These are phyloP conservation scores for Tetragnatha versicolor DNA, from an alignment of 1,140 invertebrate species.

Conservation along the genomic window DNA sequence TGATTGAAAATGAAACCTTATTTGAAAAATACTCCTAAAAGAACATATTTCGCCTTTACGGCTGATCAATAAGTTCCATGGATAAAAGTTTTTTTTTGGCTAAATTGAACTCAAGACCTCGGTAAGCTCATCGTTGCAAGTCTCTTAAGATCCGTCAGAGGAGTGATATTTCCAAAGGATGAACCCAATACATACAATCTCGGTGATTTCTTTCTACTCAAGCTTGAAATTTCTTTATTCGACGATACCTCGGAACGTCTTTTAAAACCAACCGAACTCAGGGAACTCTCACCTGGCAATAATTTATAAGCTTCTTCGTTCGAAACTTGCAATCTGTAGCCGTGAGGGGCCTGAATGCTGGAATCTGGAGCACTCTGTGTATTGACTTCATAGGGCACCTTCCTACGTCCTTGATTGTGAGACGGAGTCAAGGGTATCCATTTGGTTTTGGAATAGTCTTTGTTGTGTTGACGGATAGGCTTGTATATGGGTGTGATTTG, in stretches of 20 bases:
- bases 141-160: no score
- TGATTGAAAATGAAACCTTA: no score
- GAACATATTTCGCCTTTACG: no score
- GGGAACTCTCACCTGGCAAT: neutral
- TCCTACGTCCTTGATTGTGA: neutral
- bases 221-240: neutral
- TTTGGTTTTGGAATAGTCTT: neutral
- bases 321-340: neutral
- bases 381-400: neutral
- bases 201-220: neutral
- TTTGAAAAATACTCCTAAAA: no score
- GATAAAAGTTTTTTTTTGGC: no score
- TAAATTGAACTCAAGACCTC: no score
- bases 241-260: neutral
- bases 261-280: neutral
- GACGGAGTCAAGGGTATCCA: conserved; percentile 21
- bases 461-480: neutral
- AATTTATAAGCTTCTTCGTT: neutral
- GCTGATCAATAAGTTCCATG: no score
- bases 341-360: neutral
- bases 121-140: no score
- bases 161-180: no score
- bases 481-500: neutral
- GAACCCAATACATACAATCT: neutral
- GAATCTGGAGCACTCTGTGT: neutral